These are phyloP conservation scores for Idaea biselata DNA, from an alignment of 2,888 invertebrate species.

Conservation along the genomic window DNA sequence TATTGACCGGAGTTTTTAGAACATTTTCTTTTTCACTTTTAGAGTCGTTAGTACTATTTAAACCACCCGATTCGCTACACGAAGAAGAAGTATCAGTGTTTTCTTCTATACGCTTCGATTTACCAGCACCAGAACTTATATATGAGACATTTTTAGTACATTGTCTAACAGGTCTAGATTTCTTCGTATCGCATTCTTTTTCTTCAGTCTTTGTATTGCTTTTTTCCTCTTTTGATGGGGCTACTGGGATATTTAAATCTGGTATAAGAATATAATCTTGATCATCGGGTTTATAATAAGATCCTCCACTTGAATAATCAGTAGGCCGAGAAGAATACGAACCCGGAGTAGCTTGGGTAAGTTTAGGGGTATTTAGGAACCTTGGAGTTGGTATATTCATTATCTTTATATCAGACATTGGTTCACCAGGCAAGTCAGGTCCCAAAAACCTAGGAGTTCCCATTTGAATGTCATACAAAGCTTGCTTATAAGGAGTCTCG, in stretches of 20 bases:
- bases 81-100: constrained; percentile 39
- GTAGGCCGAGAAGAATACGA: constrained; percentile 74
- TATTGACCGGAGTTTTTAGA: constrained; percentile 26
- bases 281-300: constrained; percentile 83
- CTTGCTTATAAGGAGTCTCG: constrained; percentile 81
- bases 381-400: constrained; percentile 80
- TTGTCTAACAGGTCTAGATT: constrained; percentile 60
- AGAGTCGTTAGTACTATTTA: constrained; percentile 38
- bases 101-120: constrained; percentile 38
- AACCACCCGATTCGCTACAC: constrained; percentile 44
- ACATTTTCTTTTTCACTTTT: constrained; percentile 25
- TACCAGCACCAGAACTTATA: constrained; percentile 36
- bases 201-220: constrained; percentile 29
- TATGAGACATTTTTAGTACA: constrained; percentile 74
- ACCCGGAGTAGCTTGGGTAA: constrained; percentile 58
- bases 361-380: constrained; percentile 72
- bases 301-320: constrained; percentile 82
- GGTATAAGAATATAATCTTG: constrained; percentile 68
- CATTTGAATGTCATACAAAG: constrained; percentile 69
- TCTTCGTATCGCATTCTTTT: constrained; percentile 32
- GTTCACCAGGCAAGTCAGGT: constrained; percentile 64
- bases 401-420: constrained; percentile 78
- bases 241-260: constrained; percentile 49
- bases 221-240: constrained; percentile 39
- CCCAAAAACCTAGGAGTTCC: constrained; percentile 80